phyloP scores from a whole-genome alignment of 1,140 invertebrate genomes.

The Cecropterus lyciades region DNA sequence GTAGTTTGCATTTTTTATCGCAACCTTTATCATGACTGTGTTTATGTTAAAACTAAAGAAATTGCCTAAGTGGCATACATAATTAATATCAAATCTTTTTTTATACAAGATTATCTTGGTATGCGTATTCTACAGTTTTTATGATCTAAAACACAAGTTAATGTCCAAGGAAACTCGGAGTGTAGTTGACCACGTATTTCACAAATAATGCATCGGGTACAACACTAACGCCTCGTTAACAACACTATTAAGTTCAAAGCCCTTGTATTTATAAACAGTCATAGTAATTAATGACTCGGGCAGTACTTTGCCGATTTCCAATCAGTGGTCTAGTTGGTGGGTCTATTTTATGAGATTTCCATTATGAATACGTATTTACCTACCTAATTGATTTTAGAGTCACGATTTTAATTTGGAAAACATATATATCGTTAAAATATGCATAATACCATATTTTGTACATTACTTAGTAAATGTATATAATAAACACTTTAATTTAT shows the following conservation, averaged over 20 bases:
- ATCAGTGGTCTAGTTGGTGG: slow-evolving; percentile 16
- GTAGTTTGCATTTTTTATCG: too few relatives aligned
- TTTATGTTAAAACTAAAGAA: neutral
- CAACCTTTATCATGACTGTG: too few relatives aligned
- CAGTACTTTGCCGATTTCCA: slow-evolving; percentile 12
- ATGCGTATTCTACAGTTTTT: neutral
- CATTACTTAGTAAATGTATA: too few relatives aligned
- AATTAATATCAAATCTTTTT: too few relatives aligned
- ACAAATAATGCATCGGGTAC: slow-evolving; percentile 27
- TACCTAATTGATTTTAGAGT: neutral
- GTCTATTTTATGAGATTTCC: slow-evolving; percentile 2
- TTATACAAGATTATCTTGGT: neutral
- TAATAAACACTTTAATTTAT: too few relatives aligned
- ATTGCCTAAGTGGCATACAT: too few relatives aligned
- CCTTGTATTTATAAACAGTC: slow-evolving; percentile 37
- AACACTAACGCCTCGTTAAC: slow-evolving; percentile 36
- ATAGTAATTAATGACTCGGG: slow-evolving; percentile 32
- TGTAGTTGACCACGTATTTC: slow-evolving; percentile 30
- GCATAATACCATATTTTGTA: too few relatives aligned
- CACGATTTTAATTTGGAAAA: too few relatives aligned
- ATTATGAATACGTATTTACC: neutral
- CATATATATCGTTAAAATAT: too few relatives aligned
- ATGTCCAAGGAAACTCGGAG: slow-evolving; percentile 13
- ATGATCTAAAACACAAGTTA: slow-evolving; percentile 11
- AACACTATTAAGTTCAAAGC: slow-evolving; percentile 35